phyloP scores from a whole-genome alignment of 30 jellyfish, hydroid and myxozoan genomes.

The Pelagia noctiluca region DNA sequence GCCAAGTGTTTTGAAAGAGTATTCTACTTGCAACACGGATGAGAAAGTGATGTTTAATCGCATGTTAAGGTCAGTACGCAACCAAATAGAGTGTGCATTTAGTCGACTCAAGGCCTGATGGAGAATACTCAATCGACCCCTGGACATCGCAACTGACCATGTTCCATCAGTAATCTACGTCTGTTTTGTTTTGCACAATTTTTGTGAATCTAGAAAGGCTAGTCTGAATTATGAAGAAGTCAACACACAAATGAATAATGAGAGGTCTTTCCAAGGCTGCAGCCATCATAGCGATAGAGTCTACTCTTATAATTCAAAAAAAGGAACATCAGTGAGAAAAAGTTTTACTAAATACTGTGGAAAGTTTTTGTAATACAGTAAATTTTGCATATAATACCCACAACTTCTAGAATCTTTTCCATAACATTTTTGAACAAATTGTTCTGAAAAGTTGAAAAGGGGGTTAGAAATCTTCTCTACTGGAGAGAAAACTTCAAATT shows the following conservation, averaged over 20 bases:
- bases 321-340: neutral
- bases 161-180: constrained; percentile 44
- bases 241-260: constrained; percentile 10
- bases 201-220: constrained; percentile 56
- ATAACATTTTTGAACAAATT: too few relatives aligned
- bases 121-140: constrained; percentile 35
- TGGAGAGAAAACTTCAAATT: too few relatives aligned
- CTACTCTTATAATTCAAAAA: neutral
- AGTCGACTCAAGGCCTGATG: constrained; percentile 71
- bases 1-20: constrained; percentile 25
- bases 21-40: constrained; percentile 18
- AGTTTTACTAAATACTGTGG: constrained; percentile 4
- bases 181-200: constrained; percentile 80
- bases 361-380: too few relatives aligned
- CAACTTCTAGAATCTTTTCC: too few relatives aligned
- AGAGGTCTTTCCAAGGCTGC: constrained; percentile 18
- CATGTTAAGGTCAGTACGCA: constrained; percentile 65
- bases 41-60: constrained; percentile 64
- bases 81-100: constrained; percentile 73
- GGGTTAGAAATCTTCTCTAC: too few relatives aligned
- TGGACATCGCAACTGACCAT: constrained; percentile 47
- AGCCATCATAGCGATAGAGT: constrained; percentile 17
- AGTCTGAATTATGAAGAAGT: constrained; percentile 19
- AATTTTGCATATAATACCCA: too few relatives aligned
- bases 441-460: too few relatives aligned